Conservation (phyloP, 2,888 invertebrate species). For the Calephelis perditalis region DNA sequence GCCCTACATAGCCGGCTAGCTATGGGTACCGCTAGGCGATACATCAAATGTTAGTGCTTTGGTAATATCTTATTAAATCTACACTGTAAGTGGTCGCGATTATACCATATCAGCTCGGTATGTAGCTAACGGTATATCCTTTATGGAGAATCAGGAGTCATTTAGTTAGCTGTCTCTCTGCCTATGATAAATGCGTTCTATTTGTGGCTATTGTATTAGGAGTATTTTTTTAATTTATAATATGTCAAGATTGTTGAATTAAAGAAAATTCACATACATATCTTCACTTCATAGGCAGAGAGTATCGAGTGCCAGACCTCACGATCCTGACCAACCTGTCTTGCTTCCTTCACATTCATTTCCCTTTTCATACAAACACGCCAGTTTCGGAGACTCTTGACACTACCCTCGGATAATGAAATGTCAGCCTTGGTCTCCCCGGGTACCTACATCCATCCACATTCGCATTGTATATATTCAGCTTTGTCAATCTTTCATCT, state of each 20-base stretch:
- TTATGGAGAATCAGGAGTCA: conserved; percentile 22
- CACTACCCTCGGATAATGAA: no score
- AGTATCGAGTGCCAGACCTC: no score
- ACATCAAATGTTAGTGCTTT: conserved; percentile 57
- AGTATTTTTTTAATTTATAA: not conserved
- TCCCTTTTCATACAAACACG: no score
- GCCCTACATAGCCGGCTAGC: conserved; percentile 55
- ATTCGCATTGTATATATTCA: no score
- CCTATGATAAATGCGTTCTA: conserved; percentile 14
- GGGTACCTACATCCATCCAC: no score
- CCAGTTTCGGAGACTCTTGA: no score
- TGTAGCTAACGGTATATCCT: conserved; percentile 52
- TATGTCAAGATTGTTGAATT: not conserved
- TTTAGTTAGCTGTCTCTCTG: conserved; percentile 18
- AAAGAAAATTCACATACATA: no score
- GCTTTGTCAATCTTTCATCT: no score
- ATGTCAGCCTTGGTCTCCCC: no score
- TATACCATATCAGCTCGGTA: conserved; percentile 45
- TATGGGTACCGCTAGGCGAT: conserved; percentile 72
- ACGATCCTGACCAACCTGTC: no score
- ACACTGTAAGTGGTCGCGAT: conserved; percentile 47
- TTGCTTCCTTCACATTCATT: no score
- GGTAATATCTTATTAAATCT: conserved; percentile 54
- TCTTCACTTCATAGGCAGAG: no score
- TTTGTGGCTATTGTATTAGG: not conserved